Base-by-base conservation (phyloP, 2,888 invertebrate genomes). In the Caenorhabditis sulstoni region DNA sequence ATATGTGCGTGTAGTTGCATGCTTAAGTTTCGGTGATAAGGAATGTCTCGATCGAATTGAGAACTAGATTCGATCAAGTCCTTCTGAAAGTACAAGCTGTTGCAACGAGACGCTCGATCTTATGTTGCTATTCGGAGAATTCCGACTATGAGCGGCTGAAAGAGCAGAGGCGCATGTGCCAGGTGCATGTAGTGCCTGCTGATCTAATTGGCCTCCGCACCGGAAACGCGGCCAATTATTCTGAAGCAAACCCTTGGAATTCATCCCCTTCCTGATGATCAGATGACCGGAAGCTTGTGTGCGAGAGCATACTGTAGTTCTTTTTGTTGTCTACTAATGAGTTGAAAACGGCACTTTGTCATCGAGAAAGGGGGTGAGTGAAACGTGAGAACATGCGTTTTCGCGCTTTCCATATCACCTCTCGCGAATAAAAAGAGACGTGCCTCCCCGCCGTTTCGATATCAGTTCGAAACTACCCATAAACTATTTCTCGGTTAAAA, bases 211-310 rank as follows among this genome's bases (percentile, higher is more conserved):
- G 35, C 45, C 53, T 44, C 47, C 18, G n/a, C 35, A 39, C 47
- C 58, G 67, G 67, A 67, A 67, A 41, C 49, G 11, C 14, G 23
- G 3, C 18, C 50, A 58, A 67, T 67, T 67, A 67, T 67, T 29
- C 57, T 50, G 20, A 41, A 12, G 49, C n/a, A 18, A 22, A 18
- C 29, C 29, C 29, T 29, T 29, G 49, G 52, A 64, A 22, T 52
- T 1, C 39, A 39, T 22, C 16, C 50, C 23, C 23, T 50, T 49
- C 29, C 22, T 57, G 49, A 29, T 41, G 29, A 23, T 9, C 18
- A 37, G 23, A 67, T 57, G 50, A 58, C 58, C 67, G 67, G 67
- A 67, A 58, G 41, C 50, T 22, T 67, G 58, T 20, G 58, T 57
- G 41, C 41, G 11, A 41, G 41, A 11, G 14, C 11, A 35, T 53